These are phyloP conservation scores for Cylindroiulus punctatus DNA, from an alignment of 2,888 invertebrate species.

Conservation along the genomic window DNA sequence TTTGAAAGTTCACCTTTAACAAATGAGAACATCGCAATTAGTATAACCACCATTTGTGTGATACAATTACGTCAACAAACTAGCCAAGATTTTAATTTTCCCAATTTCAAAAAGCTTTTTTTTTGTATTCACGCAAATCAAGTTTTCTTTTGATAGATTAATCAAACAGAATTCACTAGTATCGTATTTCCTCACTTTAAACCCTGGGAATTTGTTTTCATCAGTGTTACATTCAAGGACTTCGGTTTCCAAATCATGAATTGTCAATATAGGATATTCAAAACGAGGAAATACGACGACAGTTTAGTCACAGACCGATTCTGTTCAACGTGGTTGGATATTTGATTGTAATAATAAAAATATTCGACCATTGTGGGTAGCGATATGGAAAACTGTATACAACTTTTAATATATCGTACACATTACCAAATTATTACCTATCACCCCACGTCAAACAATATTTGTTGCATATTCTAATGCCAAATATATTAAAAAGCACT, in stretches of 20 bases:
- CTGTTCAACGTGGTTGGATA: neutral
- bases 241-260: too few species aligned
- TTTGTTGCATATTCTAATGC: neutral
- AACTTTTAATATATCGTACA: neutral
- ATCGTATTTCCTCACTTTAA: constrained; percentile 3
- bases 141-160: too few species aligned
- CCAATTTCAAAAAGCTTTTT: neutral
- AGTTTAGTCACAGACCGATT: neutral
- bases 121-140: too few species aligned
- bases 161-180: neutral
- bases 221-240: too few species aligned
- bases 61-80: neutral
- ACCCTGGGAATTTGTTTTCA: neutral
- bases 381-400: neutral
- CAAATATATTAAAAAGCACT: neutral
- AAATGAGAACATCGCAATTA: constrained; percentile 42
- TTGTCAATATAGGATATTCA: neutral
- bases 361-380: neutral
- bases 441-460: constrained; percentile 1
- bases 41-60: constrained; percentile 36
- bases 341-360: neutral
- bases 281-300: neutral
- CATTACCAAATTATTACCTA: constrained; percentile 18
- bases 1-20: constrained; percentile 16
- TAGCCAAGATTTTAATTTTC: neutral